Conservation (phyloP, 2,888 invertebrate species). For the Parascotia fuliginaria region DNA sequence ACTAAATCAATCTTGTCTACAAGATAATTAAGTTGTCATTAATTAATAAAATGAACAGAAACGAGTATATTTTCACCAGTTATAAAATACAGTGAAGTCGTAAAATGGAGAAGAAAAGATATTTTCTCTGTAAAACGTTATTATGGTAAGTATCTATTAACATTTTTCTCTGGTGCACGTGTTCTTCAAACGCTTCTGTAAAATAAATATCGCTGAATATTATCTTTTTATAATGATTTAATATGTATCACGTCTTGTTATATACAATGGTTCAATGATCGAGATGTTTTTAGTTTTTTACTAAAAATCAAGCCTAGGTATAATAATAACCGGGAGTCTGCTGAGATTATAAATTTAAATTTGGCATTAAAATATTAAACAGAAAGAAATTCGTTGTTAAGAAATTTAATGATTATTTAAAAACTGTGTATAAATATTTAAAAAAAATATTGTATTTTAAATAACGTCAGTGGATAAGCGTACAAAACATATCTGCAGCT, state of each 20-base stretch:
- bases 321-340: neutral
- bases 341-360: neutral
- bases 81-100: slow-evolving; percentile 49
- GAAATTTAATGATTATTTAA: neutral
- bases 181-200: slow-evolving; percentile 2
- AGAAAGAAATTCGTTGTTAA: neutral
- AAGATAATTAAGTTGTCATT: slow-evolving; percentile 29
- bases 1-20: slow-evolving; percentile 20
- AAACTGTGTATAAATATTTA: neutral
- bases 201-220: slow-evolving; percentile 3
- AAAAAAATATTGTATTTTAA: too few relatives aligned
- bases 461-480: too few relatives aligned
- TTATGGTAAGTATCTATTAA: slow-evolving; percentile 63
- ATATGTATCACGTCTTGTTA: neutral
- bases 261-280: neutral
- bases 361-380: neutral
- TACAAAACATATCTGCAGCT: too few relatives aligned
- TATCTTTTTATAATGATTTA: slow-evolving; percentile 7
- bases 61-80: slow-evolving; percentile 43
- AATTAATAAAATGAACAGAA: slow-evolving; percentile 59
- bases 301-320: neutral
- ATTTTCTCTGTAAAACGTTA: slow-evolving; percentile 52
- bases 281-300: neutral
- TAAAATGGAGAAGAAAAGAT: slow-evolving; percentile 68
- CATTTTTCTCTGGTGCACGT: neutral